Evolutionary conservation across 2,888 invertebrate species (phyloP), one percentile per base, ranked within the genome.

Genomic region (Caenorhabditis panamensis): DNA sequence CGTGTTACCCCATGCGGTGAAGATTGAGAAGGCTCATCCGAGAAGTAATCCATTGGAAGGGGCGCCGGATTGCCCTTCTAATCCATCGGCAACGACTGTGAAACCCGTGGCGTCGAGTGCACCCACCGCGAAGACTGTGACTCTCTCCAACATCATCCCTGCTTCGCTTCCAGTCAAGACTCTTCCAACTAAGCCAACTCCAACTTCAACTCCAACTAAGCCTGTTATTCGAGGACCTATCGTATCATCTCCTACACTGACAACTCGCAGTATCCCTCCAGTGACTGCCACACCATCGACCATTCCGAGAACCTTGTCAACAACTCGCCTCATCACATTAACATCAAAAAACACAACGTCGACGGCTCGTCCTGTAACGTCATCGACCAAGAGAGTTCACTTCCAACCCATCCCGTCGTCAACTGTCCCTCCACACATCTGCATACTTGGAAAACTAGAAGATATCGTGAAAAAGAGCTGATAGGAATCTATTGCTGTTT

Each of bases 1-100:
- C n/a, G n/a, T n/a, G n/a, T n/a, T n/a, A n/a, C n/a, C n/a, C n/a
- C n/a, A n/a, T n/a, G n/a, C n/a, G n/a, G 41, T 37, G 1, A 62
- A 49, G 37, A 9, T 64, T 4, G 64, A 72, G 20, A 71, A 54
- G n/a, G 47, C 62, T 16, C 71, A 71, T 54, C 71, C 71, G 16
- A 71, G 56, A 41, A 63, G 41, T 22, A 22, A 36, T 47, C 51
- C 13, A 36, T 0, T 51, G 4, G 68, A 24, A n/a, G 6, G 22
- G 4, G 1, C 28, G n/a, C 9, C 67, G 31, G 67, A 28, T 47
- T 58, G 58, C 49, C 47, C 67, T 4, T 58, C 67, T 58, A 18
- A 31, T 31, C 31, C 41, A 16, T 13, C 41, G 5, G 5, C 41
- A 41, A 41, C 41, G 3, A n/a, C n/a, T n/a, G 41, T 16, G 41